Evolutionary conservation across 2,113 vertebrate species (phyloP).

Genomic region (Pollimyrus isidori): DNA sequence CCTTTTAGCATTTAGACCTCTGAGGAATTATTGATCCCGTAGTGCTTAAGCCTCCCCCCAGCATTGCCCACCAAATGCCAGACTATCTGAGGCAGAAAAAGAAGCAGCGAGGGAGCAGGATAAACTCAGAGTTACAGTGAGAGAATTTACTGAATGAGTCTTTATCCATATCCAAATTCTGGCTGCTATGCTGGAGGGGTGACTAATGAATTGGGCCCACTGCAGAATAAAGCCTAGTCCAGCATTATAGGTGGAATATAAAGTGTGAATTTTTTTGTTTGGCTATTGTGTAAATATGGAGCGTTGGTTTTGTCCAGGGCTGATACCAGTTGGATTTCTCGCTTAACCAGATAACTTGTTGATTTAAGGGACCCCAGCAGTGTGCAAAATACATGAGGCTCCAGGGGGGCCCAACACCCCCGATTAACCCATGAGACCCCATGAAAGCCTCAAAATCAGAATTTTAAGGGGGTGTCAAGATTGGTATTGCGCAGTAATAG

Average conservation of each 20-base stretch:
- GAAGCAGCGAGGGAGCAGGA: neutral
- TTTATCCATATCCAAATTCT: neutral
- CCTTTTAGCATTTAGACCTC: constrained; percentile 9
- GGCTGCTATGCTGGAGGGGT: neutral
- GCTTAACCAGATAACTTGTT: neutral
- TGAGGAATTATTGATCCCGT: constrained; percentile 24
- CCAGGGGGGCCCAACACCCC: too few species aligned
- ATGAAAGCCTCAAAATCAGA: too few species aligned
- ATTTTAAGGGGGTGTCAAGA: too few species aligned
- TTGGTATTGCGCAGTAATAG: too few species aligned
- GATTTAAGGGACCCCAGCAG: neutral
- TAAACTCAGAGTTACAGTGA: neutral
- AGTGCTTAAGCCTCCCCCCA: neutral
- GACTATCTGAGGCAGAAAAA: neutral
- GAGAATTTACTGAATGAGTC: neutral
- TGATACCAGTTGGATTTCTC: neutral
- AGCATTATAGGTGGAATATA: neutral
- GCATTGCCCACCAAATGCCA: constrained; percentile 1
- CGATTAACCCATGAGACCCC: too few species aligned
- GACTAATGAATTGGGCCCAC: neutral
- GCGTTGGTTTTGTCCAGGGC: neutral
- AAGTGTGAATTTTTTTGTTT: neutral
- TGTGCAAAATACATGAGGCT: too few species aligned
- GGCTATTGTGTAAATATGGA: neutral
- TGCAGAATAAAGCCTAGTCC: neutral